phyloP scores from a whole-genome alignment of 2,888 invertebrate genomes.

The Belgica antarctica region DNA sequence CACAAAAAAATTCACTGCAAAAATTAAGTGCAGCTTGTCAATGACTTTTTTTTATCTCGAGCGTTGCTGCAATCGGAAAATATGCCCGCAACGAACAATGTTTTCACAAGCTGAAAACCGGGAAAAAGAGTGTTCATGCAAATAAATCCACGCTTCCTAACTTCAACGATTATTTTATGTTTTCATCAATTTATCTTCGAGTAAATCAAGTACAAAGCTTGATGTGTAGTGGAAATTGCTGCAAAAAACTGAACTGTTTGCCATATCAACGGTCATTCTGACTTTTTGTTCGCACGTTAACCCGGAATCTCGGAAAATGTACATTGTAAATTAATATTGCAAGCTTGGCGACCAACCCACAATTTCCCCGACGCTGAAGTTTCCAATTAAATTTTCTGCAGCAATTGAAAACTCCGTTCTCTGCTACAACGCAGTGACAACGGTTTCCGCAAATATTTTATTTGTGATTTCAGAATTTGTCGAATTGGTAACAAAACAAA shows the following conservation, averaged over 20 bases:
- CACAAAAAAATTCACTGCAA: constrained; percentile 30
- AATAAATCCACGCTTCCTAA: background rate
- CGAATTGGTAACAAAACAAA: too few relatives aligned
- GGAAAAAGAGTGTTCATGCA: background rate
- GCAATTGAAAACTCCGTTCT: too few relatives aligned
- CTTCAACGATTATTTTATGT: constrained; percentile 1
- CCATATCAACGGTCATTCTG: constrained; percentile 34
- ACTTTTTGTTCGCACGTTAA: constrained; percentile 14
- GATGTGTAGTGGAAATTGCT: background rate
- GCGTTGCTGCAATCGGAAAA: background rate
- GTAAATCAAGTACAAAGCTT: background rate
- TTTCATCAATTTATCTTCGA: constrained; percentile 13
- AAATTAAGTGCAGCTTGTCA: constrained; percentile 35
- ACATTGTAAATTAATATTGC: background rate
- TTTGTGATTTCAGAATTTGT: too few relatives aligned
- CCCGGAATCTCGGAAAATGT: constrained; percentile 16
- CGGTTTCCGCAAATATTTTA: too few relatives aligned
- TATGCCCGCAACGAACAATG: background rate
- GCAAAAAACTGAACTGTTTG: constrained; percentile 17
- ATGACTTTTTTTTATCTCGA: background rate
- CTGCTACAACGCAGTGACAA: too few relatives aligned
- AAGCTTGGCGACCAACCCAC: too few relatives aligned
- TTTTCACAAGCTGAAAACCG: background rate
- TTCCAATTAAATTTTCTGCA: too few relatives aligned
- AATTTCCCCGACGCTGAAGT: too few relatives aligned